phyloP scores from a whole-genome alignment of 2,888 invertebrate genomes.

The Myathropa florea region DNA sequence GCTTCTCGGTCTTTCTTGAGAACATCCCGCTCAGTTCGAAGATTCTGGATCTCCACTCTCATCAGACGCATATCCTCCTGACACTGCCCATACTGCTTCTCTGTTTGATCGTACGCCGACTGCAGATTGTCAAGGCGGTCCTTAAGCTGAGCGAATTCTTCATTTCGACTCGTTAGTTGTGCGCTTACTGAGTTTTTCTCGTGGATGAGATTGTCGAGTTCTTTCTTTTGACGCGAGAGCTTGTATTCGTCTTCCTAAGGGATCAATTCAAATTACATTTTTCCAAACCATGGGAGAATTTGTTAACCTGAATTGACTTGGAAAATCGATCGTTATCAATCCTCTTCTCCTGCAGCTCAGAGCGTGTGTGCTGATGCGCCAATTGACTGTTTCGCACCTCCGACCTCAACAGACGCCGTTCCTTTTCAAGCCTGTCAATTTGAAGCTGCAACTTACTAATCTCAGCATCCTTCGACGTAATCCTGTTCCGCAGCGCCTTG shows the following conservation, averaged over 20 bases:
- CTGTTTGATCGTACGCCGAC: slow-evolving; percentile 88
- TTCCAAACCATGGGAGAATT: too few species aligned
- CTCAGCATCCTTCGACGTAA: slow-evolving; percentile 87
- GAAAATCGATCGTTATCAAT: slow-evolving; percentile 82
- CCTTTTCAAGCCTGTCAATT: slow-evolving; percentile 86
- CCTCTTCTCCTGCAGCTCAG: slow-evolving; percentile 78
- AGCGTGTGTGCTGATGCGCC: slow-evolving; percentile 78
- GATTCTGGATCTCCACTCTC: slow-evolving; percentile 90
- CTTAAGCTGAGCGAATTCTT: slow-evolving; percentile 89
- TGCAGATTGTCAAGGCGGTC: slow-evolving; percentile 91
- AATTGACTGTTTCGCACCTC: slow-evolving; percentile 80
- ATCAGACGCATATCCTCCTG: slow-evolving; percentile 92
- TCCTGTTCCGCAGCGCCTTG: slow-evolving; percentile 84
- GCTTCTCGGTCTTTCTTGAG: slow-evolving; percentile 88
- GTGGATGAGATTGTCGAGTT: slow-evolving; percentile 87
- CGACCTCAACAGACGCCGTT: slow-evolving; percentile 84
- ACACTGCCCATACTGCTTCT: slow-evolving; percentile 87
- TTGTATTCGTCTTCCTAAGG: slow-evolving; percentile 85
- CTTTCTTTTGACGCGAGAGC: slow-evolving; percentile 86
- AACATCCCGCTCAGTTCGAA: slow-evolving; percentile 87
- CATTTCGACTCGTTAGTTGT: slow-evolving; percentile 90
- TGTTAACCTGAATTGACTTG: slow-evolving; percentile 84
- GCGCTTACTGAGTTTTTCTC: slow-evolving; percentile 92
- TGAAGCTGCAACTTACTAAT: slow-evolving; percentile 87
- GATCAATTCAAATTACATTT: neutral